Evolutionary conservation across 2,888 invertebrate genomes (phyloP).

Genomic region (Calameuta pallipes): DNA sequence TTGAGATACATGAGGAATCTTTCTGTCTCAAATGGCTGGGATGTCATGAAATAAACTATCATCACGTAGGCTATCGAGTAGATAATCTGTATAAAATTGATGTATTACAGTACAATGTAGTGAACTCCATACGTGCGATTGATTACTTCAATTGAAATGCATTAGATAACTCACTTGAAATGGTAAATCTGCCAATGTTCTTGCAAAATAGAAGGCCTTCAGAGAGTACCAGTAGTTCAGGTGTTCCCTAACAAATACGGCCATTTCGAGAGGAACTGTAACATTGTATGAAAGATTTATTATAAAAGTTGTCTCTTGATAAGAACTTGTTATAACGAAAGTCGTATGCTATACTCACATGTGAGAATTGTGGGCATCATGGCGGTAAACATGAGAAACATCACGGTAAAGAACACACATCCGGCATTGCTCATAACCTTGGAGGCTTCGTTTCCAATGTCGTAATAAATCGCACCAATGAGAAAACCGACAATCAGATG

Average conservation of each 20-base stretch:
- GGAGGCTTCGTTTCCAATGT: slow-evolving; percentile 92
- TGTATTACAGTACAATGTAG: slow-evolving; percentile 12
- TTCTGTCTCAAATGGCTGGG: slow-evolving; percentile 89
- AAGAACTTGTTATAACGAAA: background rate
- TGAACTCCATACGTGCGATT: background rate
- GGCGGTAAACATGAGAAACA: slow-evolving; percentile 97
- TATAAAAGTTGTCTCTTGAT: background rate
- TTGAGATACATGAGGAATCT: slow-evolving; percentile 85
- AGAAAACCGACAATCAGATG: slow-evolving; percentile 91
- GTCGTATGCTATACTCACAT: slow-evolving; percentile 76
- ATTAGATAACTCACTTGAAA: slow-evolving; percentile 82
- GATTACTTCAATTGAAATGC: background rate
- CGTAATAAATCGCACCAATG: slow-evolving; percentile 93
- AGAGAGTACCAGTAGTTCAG: slow-evolving; percentile 97
- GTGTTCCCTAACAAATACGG: slow-evolving; percentile 94
- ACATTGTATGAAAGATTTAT: slow-evolving; percentile 39
- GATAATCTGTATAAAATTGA: slow-evolving; percentile 56
- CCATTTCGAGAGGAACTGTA: slow-evolving; percentile 95
- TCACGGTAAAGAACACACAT: slow-evolving; percentile 94
- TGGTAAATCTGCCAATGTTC: slow-evolving; percentile 95
- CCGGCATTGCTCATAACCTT: slow-evolving; percentile 96
- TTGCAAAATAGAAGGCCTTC: slow-evolving; percentile 96
- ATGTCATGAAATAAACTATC: slow-evolving; percentile 95
- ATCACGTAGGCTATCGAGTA: slow-evolving; percentile 66
- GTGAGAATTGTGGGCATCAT: slow-evolving; percentile 99